Conservation (phyloP, 2,113 vertebrate species). For the chimpanzee (Pan troglodytes) region NHGRI_mPanTro3-v2.1_pri NC_072401.2:24295501-24296000, state of each 20-base stretch:
- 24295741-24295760: slow-evolving; percentile 89
- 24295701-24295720: slow-evolving; percentile 87
- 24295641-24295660: slow-evolving; percentile 82
- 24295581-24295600: slow-evolving; percentile 94
- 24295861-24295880: slow-evolving; percentile 88
- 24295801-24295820: slow-evolving; percentile 88
- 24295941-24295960: slow-evolving; percentile 82
- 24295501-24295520: slow-evolving; percentile 94
- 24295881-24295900: slow-evolving; percentile 85
- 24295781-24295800: slow-evolving; percentile 90
- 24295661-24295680: slow-evolving; percentile 90
- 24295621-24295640: slow-evolving; percentile 91
- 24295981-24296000: slow-evolving; percentile 84
- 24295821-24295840: slow-evolving; percentile 88
- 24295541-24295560: slow-evolving; percentile 99
- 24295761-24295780: slow-evolving; percentile 90
- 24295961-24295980: slow-evolving; percentile 88
- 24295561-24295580: slow-evolving; percentile 96
- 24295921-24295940: slow-evolving; percentile 88
- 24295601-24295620: slow-evolving; percentile 95
- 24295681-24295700: slow-evolving; percentile 89
- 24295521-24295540: slow-evolving; percentile 96
- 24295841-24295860: slow-evolving; percentile 84
- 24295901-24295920: slow-evolving; percentile 79
- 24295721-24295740: slow-evolving; percentile 87